phyloP scores from a whole-genome alignment of 2,797 vertebrate species.

The Alfaro cultratus region DNA sequence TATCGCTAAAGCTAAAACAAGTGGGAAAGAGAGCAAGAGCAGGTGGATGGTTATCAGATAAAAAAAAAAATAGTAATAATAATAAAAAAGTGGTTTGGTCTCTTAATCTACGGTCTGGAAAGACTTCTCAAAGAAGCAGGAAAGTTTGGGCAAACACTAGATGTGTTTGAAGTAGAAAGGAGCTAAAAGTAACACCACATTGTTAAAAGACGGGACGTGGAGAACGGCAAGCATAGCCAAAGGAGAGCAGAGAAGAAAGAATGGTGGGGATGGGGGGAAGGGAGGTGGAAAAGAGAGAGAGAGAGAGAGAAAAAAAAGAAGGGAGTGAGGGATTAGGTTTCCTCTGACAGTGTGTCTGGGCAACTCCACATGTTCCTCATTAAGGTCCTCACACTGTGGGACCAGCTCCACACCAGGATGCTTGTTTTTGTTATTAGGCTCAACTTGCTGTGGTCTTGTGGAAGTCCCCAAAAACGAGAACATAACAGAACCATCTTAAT shows the following conservation, averaged over 20 bases:
- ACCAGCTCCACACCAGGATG: slow-evolving; percentile 80
- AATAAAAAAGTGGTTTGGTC: slow-evolving; percentile 57
- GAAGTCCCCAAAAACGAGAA: slow-evolving; percentile 65
- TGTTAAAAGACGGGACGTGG: slow-evolving; percentile 1
- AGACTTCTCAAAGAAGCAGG: slow-evolving; percentile 4
- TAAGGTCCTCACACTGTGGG: slow-evolving; percentile 84
- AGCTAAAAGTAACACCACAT: slow-evolving; percentile 13
- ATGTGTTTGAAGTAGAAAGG: slow-evolving; percentile 9
- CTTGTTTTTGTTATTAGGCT: slow-evolving; percentile 87
- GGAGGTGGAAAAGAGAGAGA: slow-evolving; percentile 39
- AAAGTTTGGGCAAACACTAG: slow-evolving; percentile 8
- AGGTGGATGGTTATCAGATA: slow-evolving; percentile 46
- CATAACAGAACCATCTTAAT: slow-evolving; percentile 58
- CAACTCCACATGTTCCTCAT: slow-evolving; percentile 86
- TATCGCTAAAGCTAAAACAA: slow-evolving; percentile 60
- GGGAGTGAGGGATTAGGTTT: slow-evolving; percentile 82
- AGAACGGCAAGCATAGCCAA: slow-evolving; percentile 35
- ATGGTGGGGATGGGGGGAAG: slow-evolving; percentile 57
- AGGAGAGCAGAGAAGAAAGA: slow-evolving; percentile 57
- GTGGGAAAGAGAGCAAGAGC: slow-evolving; percentile 17
- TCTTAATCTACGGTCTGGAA: background rate
- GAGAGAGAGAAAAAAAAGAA: slow-evolving; percentile 32
- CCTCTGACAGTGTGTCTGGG: slow-evolving; percentile 85
- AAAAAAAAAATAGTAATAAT: slow-evolving; percentile 29
- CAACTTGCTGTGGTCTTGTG: slow-evolving; percentile 77